Percentiles rank a stretch among this genome's conserved stretches.
phyloP scores from a whole-genome alignment of 2,113 vertebrate genomes.

The Calcarius ornatus region DNA sequence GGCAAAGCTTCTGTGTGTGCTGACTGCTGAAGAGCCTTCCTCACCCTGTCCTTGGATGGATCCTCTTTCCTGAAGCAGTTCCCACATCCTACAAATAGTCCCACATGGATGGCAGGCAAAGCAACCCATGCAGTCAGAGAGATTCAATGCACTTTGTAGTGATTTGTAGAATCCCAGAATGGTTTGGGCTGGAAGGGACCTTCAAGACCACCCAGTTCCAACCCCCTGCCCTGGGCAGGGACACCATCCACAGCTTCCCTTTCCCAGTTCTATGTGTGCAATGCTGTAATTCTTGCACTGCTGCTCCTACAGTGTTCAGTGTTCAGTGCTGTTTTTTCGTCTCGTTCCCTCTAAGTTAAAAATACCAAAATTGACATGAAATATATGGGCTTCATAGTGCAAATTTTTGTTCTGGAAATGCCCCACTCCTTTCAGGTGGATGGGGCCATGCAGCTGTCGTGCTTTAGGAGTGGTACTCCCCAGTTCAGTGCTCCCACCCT shows the following conservation, averaged over 20 bases:
- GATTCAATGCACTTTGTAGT: not conserved
- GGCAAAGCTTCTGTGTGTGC: conserved; percentile 27
- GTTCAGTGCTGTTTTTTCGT: not conserved
- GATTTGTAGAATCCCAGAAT: not conserved
- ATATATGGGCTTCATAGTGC: accelerated
- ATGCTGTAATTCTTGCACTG: accelerated
- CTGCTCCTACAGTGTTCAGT: accelerated
- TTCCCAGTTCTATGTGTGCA: not conserved
- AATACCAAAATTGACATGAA: not conserved
- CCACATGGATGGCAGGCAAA: not conserved
- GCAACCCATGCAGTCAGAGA: not conserved
- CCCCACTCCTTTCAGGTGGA: not conserved
- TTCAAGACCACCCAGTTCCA: not conserved
- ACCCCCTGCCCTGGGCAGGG: not conserved
- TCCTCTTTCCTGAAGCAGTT: not conserved
- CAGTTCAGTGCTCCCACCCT: not conserved
- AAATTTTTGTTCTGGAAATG: not conserved
- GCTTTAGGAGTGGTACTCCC: not conserved
- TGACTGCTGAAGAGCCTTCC: not conserved
- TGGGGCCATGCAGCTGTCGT: accelerated
- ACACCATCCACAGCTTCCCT: not conserved
- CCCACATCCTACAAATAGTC: not conserved
- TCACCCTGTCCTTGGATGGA: conserved; percentile 23
- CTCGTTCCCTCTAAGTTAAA: not conserved
- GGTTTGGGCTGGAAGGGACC: not conserved